Base-by-base conservation (phyloP, 2,888 invertebrate genomes). In the Dioctria rufipes region DNA sequence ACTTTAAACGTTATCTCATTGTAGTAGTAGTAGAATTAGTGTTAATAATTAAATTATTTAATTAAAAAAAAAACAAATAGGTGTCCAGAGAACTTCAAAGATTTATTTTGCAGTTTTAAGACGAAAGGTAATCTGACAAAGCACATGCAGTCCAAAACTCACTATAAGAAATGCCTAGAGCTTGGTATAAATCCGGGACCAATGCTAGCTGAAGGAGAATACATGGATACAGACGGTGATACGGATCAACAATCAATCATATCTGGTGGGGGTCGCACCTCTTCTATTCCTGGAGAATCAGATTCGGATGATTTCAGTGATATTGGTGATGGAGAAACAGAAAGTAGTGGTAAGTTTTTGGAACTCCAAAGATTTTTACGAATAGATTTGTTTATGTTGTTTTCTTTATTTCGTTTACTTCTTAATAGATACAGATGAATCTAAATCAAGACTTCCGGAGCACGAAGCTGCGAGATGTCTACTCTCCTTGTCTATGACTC, bases 111-210 rank as follows among this genome's bases (percentile, higher is more conserved):
- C 90, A 97, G 98, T 89, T 99, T 99, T 89, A 99, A 99, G 90
- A 99, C 98, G 3, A 98, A 98, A 89, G 98, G 98, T 11, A 99
- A 99, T 88, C 90, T 99, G 82, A 98, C 98, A 0, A 99, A 98
- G 89, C 98, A 99, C 89, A 97, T 98, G 96, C 98, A 98, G 88
- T 98, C 98, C 80, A 99, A 98, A 90, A 95, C 98, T 1, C 99
- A 99, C 89, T 96, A 95, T 86, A 97, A 97, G 89, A 96, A 96
- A 87, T 98, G 97, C 89, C 91, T 94, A 42, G 96, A 96, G 86
- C 91, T 94, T 84, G 96, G 94, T 83, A 94, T 96, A 83, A 92
- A 92, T 86, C 96, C 96, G 0, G 93, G 93, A 0, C 93, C 93
- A 0, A 92, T 92, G 61, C 89, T 90, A 0, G 94, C 94, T 84